Conservation (phyloP, 2,113 vertebrate genomes). For the Zosterops hypoxanthus region DNA sequence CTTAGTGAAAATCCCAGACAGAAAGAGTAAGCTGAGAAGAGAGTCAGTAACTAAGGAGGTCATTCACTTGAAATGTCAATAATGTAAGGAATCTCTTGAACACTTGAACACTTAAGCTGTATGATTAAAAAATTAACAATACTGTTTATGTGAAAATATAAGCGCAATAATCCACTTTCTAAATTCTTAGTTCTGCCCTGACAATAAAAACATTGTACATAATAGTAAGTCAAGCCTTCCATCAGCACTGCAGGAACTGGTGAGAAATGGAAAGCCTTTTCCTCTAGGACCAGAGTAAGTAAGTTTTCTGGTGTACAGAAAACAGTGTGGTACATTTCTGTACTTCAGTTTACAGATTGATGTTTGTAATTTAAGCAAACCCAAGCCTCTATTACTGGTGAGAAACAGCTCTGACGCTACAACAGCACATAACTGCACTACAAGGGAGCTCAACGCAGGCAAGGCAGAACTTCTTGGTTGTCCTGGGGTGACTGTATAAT, state of each 20-base stretch:
- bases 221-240: neutral
- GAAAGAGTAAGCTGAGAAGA: neutral
- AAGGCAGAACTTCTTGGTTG: neutral
- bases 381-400: neutral
- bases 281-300: neutral
- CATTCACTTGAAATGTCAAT: neutral
- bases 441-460: neutral
- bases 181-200: neutral
- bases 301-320: neutral
- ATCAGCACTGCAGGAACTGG: neutral
- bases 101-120: neutral
- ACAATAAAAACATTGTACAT: neutral
- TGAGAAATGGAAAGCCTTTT: neutral
- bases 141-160: neutral
- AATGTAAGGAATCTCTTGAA: neutral
- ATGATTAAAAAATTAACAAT: neutral
- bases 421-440: neutral
- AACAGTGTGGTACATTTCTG: neutral
- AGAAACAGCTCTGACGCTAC: neutral
- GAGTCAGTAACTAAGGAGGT: neutral
- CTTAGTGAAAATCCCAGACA: neutral
- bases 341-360: neutral
- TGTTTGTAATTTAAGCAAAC: neutral
- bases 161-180: neutral
- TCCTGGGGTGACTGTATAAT: no score